A percentile compares a stretch with the other conserved stretches of the same genome.
phyloP scores from a whole-genome alignment of 2,888 invertebrate genomes.

The Colostygia pectinataria region DNA sequence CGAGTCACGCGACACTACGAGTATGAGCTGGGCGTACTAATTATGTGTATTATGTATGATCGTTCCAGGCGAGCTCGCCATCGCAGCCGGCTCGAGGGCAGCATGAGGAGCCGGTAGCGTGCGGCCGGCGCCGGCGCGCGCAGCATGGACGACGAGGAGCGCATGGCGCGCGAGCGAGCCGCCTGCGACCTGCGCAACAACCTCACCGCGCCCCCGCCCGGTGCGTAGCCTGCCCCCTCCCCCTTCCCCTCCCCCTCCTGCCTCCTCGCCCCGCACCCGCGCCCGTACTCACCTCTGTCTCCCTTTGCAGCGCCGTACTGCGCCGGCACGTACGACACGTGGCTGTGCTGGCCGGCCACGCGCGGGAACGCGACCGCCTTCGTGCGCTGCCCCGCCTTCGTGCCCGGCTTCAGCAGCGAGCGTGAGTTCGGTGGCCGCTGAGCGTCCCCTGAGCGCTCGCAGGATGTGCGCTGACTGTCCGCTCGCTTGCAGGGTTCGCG shows the following conservation, averaged over 20 bases:
- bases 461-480: not conserved
- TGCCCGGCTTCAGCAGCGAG: conserved; percentile 88
- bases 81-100: too few species aligned
- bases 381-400: conserved; percentile 88
- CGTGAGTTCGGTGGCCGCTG: conserved; percentile 75
- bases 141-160: conserved; percentile 65
- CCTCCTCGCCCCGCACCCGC: not conserved
- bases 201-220: conserved; percentile 49
- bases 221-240: conserved; percentile 26
- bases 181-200: conserved; percentile 56
- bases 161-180: conserved; percentile 56
- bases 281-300: too few species aligned
- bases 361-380: conserved; percentile 85
- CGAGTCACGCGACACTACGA: too few species aligned
- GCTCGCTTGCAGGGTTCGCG: conserved; percentile 85
- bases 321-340: conserved; percentile 90
- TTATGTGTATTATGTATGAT: too few species aligned
- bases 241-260: not conserved
- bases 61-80: too few species aligned
- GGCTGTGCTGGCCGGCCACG: conserved; percentile 92
- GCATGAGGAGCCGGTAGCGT: too few species aligned
- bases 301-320: conserved; percentile 85
- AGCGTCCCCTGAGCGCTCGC: not conserved
- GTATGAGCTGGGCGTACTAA: too few species aligned
- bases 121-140: conserved; percentile 1